Evolutionary conservation across 1,140 invertebrate genomes (phyloP).

Genomic region (Aphaenogaster floridana): DNA sequence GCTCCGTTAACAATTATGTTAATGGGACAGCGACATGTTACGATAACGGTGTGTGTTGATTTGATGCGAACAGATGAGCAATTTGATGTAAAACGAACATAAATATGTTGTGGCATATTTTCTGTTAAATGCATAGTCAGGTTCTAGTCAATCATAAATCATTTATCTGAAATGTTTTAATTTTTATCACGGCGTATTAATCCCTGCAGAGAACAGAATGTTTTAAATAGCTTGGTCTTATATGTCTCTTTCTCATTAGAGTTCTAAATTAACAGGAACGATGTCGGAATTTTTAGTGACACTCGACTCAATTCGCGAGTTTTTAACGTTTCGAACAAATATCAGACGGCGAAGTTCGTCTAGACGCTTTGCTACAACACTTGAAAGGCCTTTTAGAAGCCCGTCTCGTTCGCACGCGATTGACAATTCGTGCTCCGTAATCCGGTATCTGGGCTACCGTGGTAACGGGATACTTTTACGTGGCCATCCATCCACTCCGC

Average conservation of each 20-base stretch:
- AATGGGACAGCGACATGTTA: constrained; percentile 31
- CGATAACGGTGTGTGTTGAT: constrained; percentile 4
- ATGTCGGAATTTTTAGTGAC: not conserved
- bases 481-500: constrained; percentile 71
- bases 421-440: constrained; percentile 83
- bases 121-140: not conserved
- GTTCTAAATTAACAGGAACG: not conserved
- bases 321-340: not conserved
- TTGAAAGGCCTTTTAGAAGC: constrained; percentile 61
- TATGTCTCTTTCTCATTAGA: not conserved
- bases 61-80: not conserved
- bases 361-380: constrained; percentile 53
- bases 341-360: not conserved
- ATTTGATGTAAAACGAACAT: not conserved
- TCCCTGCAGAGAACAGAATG: not conserved
- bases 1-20: constrained; percentile 61
- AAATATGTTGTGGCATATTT: not conserved
- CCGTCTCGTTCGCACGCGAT: constrained; percentile 74
- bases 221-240: not conserved
- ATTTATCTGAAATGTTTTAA: not conserved
- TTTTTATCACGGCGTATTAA: not conserved
- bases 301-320: not conserved
- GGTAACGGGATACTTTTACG: constrained; percentile 83
- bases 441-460: constrained; percentile 83
- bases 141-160: not conserved